Evolutionary conservation across 37 sponge, comb jelly and placozoan species (phyloP), one percentile per base, ranked within the genome.

Genomic region (Amphimedon queenslandica): DNA sequence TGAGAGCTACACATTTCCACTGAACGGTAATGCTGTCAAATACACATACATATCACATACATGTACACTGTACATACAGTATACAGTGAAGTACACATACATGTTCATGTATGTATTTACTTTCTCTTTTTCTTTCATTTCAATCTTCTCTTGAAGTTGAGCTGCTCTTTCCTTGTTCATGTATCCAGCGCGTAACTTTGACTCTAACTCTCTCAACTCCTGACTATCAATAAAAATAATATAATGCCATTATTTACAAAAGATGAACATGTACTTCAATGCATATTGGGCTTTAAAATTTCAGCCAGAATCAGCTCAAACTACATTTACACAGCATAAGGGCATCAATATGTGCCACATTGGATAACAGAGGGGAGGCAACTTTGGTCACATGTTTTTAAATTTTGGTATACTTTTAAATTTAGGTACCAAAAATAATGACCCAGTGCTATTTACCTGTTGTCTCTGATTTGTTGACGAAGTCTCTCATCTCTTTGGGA

Each of bases 81-180:
- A n/a, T n/a, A n/a, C n/a, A n/a, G n/a, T n/a, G n/a, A n/a, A n/a
- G n/a, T n/a, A n/a, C n/a, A n/a, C n/a, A n/a, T n/a, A n/a, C n/a
- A n/a, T n/a, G n/a, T n/a, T n/a, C n/a, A n/a, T n/a, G n/a, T n/a
- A n/a, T n/a, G n/a, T n/a, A n/a, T n/a, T n/a, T n/a, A n/a, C n/a
- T n/a, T n/a, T 60, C 6, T 92, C 86, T 37, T 84, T 80, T 28
- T 69, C 53, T 60, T 72, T 68, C 55, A 76, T 25, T 0, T 64
- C 80, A 16, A 92, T 81, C 64, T 95, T 98, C 65, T 98, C 99
- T 47, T 92, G 90, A 55, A 98, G 66, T 47, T 98, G 99, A 13
- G 93, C 99, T 23, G 95, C 99, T 55, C 99, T 87, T 74, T 98
- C 99, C 66, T 86, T 91, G 73, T 95, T 98, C 85, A 95, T 87